Evolutionary conservation across 92 coral and sea anemone genomes (phyloP), one percentile per base, ranked within the genome.

Genomic region (Blastomussa wellsi): DNA sequence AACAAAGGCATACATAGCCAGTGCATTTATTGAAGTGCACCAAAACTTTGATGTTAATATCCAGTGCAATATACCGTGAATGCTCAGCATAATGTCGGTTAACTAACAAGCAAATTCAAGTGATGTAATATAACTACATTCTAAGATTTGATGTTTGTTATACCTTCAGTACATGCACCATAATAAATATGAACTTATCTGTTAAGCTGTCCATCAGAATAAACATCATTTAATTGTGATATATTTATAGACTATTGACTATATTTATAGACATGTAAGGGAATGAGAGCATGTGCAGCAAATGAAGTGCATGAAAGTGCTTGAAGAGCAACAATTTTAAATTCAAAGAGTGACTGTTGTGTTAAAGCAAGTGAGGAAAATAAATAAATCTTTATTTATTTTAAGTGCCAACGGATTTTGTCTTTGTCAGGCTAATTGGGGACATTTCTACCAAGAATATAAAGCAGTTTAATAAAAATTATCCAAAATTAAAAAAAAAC

Each of bases 141-240:
- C 90, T 52, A 83, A 82, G 88, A 90, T 84, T 90, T 78, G 36
- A 48, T 52, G 33, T 74, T 84, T 88, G 92, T 91, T 91, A 91
- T 91, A 91, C 94, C 94, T 91, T 88, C 94, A 91, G 10, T 39
- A 78, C 69, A 79, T 65, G 85, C 73, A 68, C 84, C 55, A 71
- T 42, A 12, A 17, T 51, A 44, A 44, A 60, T 35, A 19, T 33
- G 29, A 15, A 37, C 77, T 14, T 24, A 32, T 68, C 37, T 70
- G 37, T 51, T 35, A 9, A 5, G 74, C 32, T 66, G 74, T 29
- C 16, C 38, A 39, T 11, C 39, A 24, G 0, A 29, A 29, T 24
- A n/a, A 51, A 33, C n/a, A 19, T 35, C 17, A 79, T 66, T 29
- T 44, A 64, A 29, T 42, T 41, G 9, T n/a, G 48, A 5, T 73